Percentiles rank a stretch among this genome's conserved stretches.
phyloP scores from a whole-genome alignment of 2,113 vertebrate species.

The Pelusios castaneus region DNA sequence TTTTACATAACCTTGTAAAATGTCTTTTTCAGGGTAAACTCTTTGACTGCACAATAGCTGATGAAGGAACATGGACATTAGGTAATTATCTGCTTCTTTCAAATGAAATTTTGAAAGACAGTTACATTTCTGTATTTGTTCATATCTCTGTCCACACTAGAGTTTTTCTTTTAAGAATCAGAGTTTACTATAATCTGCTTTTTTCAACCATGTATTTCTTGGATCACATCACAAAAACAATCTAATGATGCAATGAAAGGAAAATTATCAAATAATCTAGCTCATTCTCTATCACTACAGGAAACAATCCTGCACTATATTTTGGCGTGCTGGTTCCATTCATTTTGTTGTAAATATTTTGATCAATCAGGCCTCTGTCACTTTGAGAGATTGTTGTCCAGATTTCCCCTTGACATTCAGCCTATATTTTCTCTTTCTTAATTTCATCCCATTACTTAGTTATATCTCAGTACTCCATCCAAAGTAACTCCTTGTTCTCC shows the following conservation, averaged over 20 bases:
- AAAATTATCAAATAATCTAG: not conserved
- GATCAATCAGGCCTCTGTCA: not conserved
- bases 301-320: too few species aligned
- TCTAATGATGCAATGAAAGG: not conserved
- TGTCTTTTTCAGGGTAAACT: constrained; percentile 88
- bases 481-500: not conserved
- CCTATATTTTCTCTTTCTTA: not conserved
- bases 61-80: constrained; percentile 96
- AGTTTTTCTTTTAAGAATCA: not conserved
- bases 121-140: not conserved
- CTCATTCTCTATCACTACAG: not conserved
- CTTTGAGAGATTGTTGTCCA: not conserved
- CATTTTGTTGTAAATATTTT: not conserved
- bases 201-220: not conserved
- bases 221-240: not conserved
- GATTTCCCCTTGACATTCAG: not conserved
- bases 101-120: not conserved
- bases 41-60: constrained; percentile 89
- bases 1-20: fast-evolving
- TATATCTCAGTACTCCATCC: not conserved
- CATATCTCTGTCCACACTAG: not conserved
- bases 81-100: constrained; percentile 76
- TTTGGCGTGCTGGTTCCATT: not conserved
- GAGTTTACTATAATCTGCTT: not conserved
- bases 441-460: not conserved